Percentiles rank a stretch among this genome's conserved stretches.
Evolutionary conservation across 2,797 vertebrate genomes (phyloP).

Genomic region (Enteromius argenteus): DNA sequence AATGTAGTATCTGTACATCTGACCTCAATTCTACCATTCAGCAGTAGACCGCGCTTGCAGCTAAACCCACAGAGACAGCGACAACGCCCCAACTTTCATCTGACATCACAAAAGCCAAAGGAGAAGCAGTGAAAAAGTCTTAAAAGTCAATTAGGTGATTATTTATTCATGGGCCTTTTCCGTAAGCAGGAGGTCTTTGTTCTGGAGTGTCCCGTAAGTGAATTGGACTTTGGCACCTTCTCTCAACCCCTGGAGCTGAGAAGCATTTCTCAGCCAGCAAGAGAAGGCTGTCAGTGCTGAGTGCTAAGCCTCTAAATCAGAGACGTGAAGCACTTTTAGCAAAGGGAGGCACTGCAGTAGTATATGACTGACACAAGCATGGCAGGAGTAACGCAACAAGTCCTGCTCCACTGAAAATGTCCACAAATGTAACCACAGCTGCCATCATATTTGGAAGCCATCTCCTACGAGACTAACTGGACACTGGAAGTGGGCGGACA

Average conservation of each 20-base stretch:
- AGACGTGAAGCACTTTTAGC: constrained; percentile 68
- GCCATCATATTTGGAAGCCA: constrained; percentile 56
- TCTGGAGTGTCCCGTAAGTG: constrained; percentile 92
- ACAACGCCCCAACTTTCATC: constrained; percentile 85
- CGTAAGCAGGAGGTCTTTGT: constrained; percentile 93
- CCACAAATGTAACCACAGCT: constrained; percentile 64
- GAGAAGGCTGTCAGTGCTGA: constrained; percentile 69
- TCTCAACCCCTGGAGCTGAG: constrained; percentile 75
- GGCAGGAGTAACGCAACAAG: constrained; percentile 64
- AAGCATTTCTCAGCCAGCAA: constrained; percentile 75
- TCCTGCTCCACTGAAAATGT: constrained; percentile 65
- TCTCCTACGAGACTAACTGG: constrained; percentile 55
- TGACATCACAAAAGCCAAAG: constrained; percentile 79
- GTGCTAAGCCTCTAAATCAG: constrained; percentile 69
- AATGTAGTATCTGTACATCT: constrained; percentile 48
- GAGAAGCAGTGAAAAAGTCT: constrained; percentile 61
- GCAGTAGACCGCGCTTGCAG: constrained; percentile 61
- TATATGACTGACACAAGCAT: constrained; percentile 64
- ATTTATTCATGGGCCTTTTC: constrained; percentile 99
- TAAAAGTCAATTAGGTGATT: constrained; percentile 95
- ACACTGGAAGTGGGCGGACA: constrained; percentile 45
- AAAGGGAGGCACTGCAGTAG: not conserved
- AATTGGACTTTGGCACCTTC: constrained; percentile 88
- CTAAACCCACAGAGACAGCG: constrained; percentile 82
- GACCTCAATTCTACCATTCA: constrained; percentile 68